These are phyloP conservation scores for Neodiprion pinetum DNA, from an alignment of 1,140 invertebrate genomes.

Conservation along the genomic window DNA sequence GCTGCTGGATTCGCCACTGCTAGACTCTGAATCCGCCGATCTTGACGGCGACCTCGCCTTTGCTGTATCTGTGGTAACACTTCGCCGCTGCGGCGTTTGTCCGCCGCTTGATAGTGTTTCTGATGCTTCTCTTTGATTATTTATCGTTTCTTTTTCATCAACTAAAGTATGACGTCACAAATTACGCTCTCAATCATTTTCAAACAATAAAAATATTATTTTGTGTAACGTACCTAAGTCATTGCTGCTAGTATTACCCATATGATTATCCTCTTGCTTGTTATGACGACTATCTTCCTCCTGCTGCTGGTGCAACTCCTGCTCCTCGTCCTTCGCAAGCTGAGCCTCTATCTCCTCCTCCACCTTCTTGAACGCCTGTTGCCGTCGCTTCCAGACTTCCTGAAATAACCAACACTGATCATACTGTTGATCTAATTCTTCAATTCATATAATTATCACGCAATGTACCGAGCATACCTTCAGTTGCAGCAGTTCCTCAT, in stretches of 20 bases:
- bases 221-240: conserved; percentile 48
- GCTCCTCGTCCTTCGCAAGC: conserved; percentile 59
- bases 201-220: not conserved
- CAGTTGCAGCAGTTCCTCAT: conserved; percentile 54
- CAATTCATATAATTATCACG: conserved; percentile 2
- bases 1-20: conserved; percentile 14
- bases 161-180: conserved; percentile 51
- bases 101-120: conserved; percentile 53
- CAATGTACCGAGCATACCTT: conserved; percentile 41
- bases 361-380: conserved; percentile 63
- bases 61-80: conserved; percentile 28
- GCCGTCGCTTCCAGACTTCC: conserved; percentile 59
- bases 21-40: conserved; percentile 45
- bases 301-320: conserved; percentile 40
- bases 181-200: conserved; percentile 32
- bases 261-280: conserved; percentile 56
- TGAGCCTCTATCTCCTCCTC: conserved; percentile 64
- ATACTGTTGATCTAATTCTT: conserved; percentile 8
- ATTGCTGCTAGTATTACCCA: conserved; percentile 57
- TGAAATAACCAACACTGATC: conserved; percentile 29
- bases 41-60: conserved; percentile 40
- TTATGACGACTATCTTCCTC: conserved; percentile 35
- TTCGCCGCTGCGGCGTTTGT: conserved; percentile 47
- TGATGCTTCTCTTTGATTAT: conserved; percentile 58
- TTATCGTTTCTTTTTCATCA: conserved; percentile 60